A percentile compares a stretch with the other conserved stretches of the same genome.
These are phyloP conservation scores for Dryadula phaetusa DNA, from an alignment of 2,888 invertebrate genomes.

Conservation along the genomic window DNA sequence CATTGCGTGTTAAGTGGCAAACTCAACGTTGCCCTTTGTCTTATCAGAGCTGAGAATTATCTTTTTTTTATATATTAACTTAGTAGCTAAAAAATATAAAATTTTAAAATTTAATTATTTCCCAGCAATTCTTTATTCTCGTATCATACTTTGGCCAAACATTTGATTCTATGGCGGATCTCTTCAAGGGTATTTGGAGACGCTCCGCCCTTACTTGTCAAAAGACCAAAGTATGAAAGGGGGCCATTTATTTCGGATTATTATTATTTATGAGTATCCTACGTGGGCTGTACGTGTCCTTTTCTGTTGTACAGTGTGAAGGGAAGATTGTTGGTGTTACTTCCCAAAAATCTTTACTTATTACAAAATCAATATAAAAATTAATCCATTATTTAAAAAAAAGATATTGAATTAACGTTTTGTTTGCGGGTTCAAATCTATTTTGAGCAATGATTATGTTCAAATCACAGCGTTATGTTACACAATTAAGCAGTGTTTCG, in stretches of 20 bases:
- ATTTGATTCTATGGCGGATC: slow-evolving; percentile 7
- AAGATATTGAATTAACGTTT: no score
- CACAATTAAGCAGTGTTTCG: no score
- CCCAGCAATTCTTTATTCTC: neutral
- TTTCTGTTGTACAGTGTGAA: neutral
- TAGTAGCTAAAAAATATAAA: no score
- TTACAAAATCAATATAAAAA: neutral
- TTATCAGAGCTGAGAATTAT: no score
- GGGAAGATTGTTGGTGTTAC: neutral
- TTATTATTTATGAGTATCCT: slow-evolving; percentile 34
- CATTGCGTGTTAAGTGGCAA: no score
- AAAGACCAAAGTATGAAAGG: slow-evolving; percentile 16
- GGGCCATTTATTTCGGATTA: slow-evolving; percentile 21
- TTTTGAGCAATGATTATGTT: no score
- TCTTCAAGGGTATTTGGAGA: slow-evolving; percentile 6
- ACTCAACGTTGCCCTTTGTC: no score
- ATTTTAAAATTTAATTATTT: slow-evolving; percentile 8
- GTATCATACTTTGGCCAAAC: neutral
- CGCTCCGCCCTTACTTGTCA: slow-evolving; percentile 19
- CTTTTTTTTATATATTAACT: no score
- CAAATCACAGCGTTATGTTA: no score
- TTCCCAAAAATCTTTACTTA: neutral
- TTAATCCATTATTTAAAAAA: no score
- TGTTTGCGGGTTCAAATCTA: no score
- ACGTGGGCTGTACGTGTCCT: slow-evolving; percentile 12